Conservation (phyloP, 2,888 invertebrate species). For the Latrodectus hesperus region DNA sequence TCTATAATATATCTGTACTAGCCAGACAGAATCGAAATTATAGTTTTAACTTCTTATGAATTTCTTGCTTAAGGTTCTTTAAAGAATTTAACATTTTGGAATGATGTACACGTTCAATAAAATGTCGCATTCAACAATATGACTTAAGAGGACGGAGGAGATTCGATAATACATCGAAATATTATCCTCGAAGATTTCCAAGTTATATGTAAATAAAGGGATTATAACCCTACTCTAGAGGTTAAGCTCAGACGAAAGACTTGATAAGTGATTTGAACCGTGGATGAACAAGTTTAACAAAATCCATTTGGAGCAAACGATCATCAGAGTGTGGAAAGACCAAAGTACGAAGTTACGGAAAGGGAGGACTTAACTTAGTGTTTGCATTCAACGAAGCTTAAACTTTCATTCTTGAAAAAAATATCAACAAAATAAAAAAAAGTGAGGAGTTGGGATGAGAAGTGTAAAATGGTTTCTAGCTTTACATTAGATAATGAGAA, state of each 20-base stretch:
- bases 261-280: constrained; percentile 29
- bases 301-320: constrained; percentile 14
- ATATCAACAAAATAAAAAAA: background rate
- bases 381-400: constrained; percentile 6
- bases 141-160: background rate
- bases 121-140: no score
- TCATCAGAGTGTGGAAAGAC: constrained; percentile 24
- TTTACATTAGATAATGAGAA: no score
- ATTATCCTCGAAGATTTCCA: background rate
- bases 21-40: no score
- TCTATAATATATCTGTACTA: no score
- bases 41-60: no score
- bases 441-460: background rate
- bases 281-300: constrained; percentile 46
- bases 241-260: background rate
- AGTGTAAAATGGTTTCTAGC: no score
- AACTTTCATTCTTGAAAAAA: constrained; percentile 13
- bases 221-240: background rate
- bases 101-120: no score
- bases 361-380: constrained; percentile 30
- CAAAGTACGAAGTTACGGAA: constrained; percentile 19
- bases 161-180: background rate
- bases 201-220: constrained; percentile 23
- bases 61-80: no score
- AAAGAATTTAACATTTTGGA: no score